Evolutionary conservation across 1,140 invertebrate species (phyloP), one percentile per base, ranked within the genome.

Genomic region (Sesamia nonagrioides): DNA sequence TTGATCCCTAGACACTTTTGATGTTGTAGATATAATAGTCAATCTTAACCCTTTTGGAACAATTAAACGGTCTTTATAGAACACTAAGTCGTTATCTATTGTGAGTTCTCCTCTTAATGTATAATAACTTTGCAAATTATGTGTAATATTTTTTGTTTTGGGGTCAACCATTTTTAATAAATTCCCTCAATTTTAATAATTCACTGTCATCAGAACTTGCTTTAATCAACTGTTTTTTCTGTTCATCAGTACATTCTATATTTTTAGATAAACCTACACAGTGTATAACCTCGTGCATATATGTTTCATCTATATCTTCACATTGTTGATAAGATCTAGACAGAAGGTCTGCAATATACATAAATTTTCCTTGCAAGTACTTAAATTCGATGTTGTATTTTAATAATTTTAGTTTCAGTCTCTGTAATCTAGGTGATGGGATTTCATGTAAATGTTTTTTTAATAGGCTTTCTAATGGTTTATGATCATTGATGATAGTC

Each of bases 321-420:
- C 15, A 8, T 13, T 50, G 11, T 13, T 13, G 13, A 13, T 15
- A 50, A 13, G 45, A 50, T 9, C 45, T 8, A 15, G 45, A 50
- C 13, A 50, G 13, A 8, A 50, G 15, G 13, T 50, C 45, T 1
- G 45, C 45, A 15, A 50, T n/a, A 15, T 80, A 61, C 79, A 89
- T 82, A 27, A 75, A 40, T 63, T 77, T 81, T 6, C 86, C 88
- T 74, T 82, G 76, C 18, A 83, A 21, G 66, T 88, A 87, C 60
- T 78, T 77, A 13, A 84, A 72, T 48, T 82, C 71, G 48, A 87
- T 84, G 33, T 84, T 81, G 86, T 94, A 95, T 35, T 86, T 82
- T 61, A 89, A 85, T 11, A 95, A 71, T 60, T 87, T 82, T 18
- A 95, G 72, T 48, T 92, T 79, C 85, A 94, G 87, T 15, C 90